Evolutionary conservation across 2,113 vertebrate genomes (phyloP).

Genomic region (Recurvirostra avosetta): DNA sequence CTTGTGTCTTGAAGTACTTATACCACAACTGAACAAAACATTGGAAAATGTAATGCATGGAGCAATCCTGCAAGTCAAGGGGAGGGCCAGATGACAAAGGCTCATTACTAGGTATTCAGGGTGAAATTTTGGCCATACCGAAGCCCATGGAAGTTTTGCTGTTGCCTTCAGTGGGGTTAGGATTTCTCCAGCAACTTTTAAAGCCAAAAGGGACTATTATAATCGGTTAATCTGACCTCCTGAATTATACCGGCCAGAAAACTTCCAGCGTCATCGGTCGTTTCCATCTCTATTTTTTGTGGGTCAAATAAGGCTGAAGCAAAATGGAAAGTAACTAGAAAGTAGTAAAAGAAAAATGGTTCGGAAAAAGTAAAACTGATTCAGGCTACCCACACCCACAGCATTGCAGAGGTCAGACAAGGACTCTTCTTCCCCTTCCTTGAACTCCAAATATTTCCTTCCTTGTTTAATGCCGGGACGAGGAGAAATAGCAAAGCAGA

Average conservation of each 20-base stretch:
- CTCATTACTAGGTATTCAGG: neutral
- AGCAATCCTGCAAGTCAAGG: neutral
- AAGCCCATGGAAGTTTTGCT: neutral
- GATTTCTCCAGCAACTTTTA: neutral
- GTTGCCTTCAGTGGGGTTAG: neutral
- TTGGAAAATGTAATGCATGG: slow-evolving; percentile 17
- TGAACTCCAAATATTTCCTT: slow-evolving; percentile 57
- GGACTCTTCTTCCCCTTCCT: slow-evolving; percentile 54
- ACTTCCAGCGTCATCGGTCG: neutral
- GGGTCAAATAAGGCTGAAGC: slow-evolving; percentile 52
- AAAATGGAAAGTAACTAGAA: slow-evolving; percentile 61
- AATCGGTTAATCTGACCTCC: slow-evolving; percentile 9
- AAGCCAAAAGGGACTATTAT: neutral
- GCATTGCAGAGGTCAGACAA: slow-evolving; percentile 36
- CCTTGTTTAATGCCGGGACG: neutral
- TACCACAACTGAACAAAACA: neutral
- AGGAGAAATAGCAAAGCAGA: slow-evolving; percentile 41
- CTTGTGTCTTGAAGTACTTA: slow-evolving; percentile 33
- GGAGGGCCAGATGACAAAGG: neutral
- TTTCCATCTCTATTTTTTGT: slow-evolving; percentile 19
- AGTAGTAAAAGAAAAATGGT: slow-evolving; percentile 38
- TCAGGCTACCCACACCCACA: slow-evolving; percentile 48
- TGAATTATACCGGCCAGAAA: neutral
- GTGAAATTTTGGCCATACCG: neutral
- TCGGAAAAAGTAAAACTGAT: slow-evolving; percentile 31